These are phyloP conservation scores for Micrasema minimum DNA, from an alignment of 1,140 invertebrate genomes.

Conservation along the genomic window DNA sequence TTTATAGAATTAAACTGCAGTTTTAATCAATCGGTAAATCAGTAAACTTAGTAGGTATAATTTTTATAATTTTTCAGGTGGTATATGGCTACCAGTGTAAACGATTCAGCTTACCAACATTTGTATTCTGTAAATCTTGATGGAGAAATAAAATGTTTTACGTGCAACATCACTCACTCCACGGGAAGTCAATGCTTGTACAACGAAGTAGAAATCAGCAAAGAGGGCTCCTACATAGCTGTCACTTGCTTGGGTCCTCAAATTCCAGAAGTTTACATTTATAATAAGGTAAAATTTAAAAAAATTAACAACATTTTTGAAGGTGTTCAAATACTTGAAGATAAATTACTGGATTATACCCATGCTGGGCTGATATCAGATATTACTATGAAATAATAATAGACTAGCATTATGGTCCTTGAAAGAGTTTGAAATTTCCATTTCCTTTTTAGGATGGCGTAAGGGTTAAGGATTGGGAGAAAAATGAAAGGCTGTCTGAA, in stretches of 20 bases:
- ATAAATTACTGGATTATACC: too few relatives aligned
- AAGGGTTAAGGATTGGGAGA: slow-evolving; percentile 68
- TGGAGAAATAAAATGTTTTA: slow-evolving; percentile 67
- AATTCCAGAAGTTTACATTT: slow-evolving; percentile 62
- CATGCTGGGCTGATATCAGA: too few relatives aligned
- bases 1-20: too few relatives aligned
- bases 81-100: slow-evolving; percentile 72
- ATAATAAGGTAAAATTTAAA: slow-evolving; percentile 56
- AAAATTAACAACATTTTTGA: too few relatives aligned
- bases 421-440: background rate
- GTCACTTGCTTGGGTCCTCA: slow-evolving; percentile 77
- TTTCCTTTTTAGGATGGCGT: slow-evolving; percentile 58
- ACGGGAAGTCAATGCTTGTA: slow-evolving; percentile 72
- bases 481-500: slow-evolving; percentile 67
- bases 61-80: slow-evolving; percentile 69
- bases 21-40: too few relatives aligned
- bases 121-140: slow-evolving; percentile 66
- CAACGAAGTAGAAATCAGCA: slow-evolving; percentile 77
- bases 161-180: slow-evolving; percentile 66
- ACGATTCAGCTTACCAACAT: slow-evolving; percentile 73
- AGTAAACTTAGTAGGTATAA: too few relatives aligned
- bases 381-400: too few relatives aligned
- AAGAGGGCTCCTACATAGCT: slow-evolving; percentile 73
- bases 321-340: too few relatives aligned
- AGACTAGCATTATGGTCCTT: background rate